Evolutionary conservation across 2,888 invertebrate genomes (phyloP), one percentile per base, ranked within the genome.

Genomic region (Pediacus dermestoides): DNA sequence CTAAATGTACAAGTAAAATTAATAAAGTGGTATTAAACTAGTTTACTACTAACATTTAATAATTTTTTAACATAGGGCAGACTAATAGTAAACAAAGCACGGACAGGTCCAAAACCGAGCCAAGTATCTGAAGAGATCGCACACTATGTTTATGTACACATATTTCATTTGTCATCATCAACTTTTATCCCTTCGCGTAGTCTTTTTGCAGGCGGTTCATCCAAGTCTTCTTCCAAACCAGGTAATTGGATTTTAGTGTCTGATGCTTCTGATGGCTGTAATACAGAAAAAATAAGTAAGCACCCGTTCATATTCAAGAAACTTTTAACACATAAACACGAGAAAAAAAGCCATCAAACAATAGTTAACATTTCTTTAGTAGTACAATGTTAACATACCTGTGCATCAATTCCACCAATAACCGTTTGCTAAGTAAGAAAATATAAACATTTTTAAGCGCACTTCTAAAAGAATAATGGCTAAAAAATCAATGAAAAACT

Each of bases 241-340:
- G 85, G 85, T 48, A 86, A 72, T 60, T 81, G 81, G 56, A 86
- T 85, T 67, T 84, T 82, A 10, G 86, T 85, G 56, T 85, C 85
- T 2, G 84, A 81, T n/a, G 85, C 85, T 71, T 85, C 84, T 4
- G 84, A 83, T 8, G 85, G 85, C 85, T 85, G n/a, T n/a, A n/a
- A n/a, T n/a, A n/a, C n/a, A n/a, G n/a, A n/a, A n/a, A n/a, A n/a
- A n/a, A n/a, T n/a, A n/a, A n/a, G n/a, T n/a, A n/a, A n/a, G n/a
- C n/a, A n/a, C n/a, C n/a, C n/a, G n/a, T n/a, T n/a, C n/a, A n/a
- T n/a, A n/a, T n/a, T n/a, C n/a, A n/a, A n/a, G n/a, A n/a, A n/a
- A n/a, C n/a, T n/a, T n/a, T n/a, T n/a, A n/a, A n/a, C n/a, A n/a
- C n/a, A n/a, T n/a, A n/a, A n/a, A n/a, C n/a, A n/a, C n/a, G n/a